These are phyloP conservation scores for Zaprionus obscuricornis DNA, from an alignment of 2,888 invertebrate species.

Conservation along the genomic window DNA sequence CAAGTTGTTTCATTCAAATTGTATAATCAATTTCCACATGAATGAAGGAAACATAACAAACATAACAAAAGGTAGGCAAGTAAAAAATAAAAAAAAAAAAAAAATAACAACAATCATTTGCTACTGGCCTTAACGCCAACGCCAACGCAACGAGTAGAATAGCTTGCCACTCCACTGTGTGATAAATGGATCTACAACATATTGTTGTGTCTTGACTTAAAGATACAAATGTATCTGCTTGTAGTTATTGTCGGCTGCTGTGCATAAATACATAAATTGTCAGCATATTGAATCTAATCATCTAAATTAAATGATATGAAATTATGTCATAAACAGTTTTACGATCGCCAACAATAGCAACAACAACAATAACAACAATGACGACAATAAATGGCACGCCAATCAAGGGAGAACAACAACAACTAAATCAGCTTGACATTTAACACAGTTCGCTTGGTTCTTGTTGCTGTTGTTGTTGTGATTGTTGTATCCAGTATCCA, in stretches of 20 bases:
- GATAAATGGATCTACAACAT: slow-evolving; percentile 47
- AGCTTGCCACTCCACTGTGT: slow-evolving; percentile 31
- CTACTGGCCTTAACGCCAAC: slow-evolving; percentile 28
- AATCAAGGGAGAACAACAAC: slow-evolving; percentile 38
- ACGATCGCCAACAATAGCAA: slow-evolving; percentile 37
- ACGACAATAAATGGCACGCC: slow-evolving; percentile 31
- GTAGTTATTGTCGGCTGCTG: slow-evolving; percentile 48
- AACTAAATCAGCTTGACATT: slow-evolving; percentile 41
- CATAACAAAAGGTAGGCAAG: slow-evolving; percentile 4
- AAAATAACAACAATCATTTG: slow-evolving; percentile 23
- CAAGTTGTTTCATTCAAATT: no score
- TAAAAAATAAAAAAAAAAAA: not conserved
- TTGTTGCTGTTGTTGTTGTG: slow-evolving; percentile 5
- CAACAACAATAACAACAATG: slow-evolving; percentile 11
- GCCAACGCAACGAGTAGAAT: slow-evolving; percentile 12
- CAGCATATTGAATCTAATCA: slow-evolving; percentile 71
- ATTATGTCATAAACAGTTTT: slow-evolving; percentile 71
- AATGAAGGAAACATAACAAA: slow-evolving; percentile 4
- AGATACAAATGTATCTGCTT: slow-evolving; percentile 61
- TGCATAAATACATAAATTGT: slow-evolving; percentile 35
- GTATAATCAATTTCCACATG: slow-evolving; percentile 33
- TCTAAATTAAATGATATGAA: slow-evolving; percentile 73
- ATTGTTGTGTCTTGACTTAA: slow-evolving; percentile 20
- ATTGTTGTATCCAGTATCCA: slow-evolving; percentile 24
- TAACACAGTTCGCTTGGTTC: slow-evolving; percentile 46